Base-by-base conservation (phyloP, 2,888 invertebrate genomes). In the Pterostichus madidus region DNA sequence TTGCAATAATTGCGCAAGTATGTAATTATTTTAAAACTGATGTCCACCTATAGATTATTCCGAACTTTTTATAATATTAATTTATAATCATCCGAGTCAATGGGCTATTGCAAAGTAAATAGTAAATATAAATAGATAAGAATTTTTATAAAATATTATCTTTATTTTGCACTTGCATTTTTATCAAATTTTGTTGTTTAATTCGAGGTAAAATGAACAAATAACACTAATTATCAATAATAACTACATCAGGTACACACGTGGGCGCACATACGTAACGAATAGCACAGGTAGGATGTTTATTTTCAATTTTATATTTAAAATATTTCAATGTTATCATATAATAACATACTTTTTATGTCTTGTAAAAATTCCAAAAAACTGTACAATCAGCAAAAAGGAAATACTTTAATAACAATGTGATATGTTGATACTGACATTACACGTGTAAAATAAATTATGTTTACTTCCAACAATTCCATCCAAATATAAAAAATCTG, bases 121-220 rank as follows among this genome's bases (percentile, higher is more conserved):
- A 64, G 17, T 71, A 35, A 35, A 64, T 44, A 56, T 71, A 71
- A 71, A 24, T 31, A 15, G 68, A 71, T 71, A 71, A 71, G 13
- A 7, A 71, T 39, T 71, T 71, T 68, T 71, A 11, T 17, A 39
- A 17, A 44, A 17, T 7, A n/a, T 71, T 71, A 71, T 71, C 68
- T 10, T 2, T 44, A 13, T 71, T 71, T 71, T 71, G 68, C 68
- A 71, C 44, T 71, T 71, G 68, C 68, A 71, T 11, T 71, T 61
- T 71, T 71, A 71, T 71, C 68, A 39, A 44, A 17, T 13, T 68
- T 71, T n/a, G 32, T 64, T 59, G 17, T 71, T 71, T 17, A 71
- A 44, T 46, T 44, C 68, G 44, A 71, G 68, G 68, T 2, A 17
- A 56, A 44, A 17, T 17, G 15, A 39, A 44, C 44, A 71, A 32